Base-by-base conservation (phyloP, 2,113 vertebrate genomes). In the Oxyura jamaicensis region DNA sequence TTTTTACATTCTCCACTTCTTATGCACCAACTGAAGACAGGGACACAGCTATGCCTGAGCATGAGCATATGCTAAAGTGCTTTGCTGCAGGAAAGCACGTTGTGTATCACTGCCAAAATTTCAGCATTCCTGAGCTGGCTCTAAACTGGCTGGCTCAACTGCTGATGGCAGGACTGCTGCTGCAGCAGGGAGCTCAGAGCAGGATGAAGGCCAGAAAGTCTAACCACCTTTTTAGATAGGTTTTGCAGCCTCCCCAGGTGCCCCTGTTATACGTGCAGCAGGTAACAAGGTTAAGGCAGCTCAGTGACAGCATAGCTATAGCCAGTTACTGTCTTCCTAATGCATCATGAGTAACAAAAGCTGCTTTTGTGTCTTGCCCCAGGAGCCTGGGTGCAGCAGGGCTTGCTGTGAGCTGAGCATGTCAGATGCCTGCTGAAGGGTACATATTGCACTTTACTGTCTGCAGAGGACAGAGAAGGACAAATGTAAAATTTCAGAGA, bases 1-100 rank as follows among this genome's bases (percentile, higher is more conserved):
- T n/a, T 90, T 86, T 90, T 81, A 31, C 8, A 18, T 78, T 90
- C 83, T 78, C 82, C 46, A 90, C 4, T 83, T 88, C 41, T 88
- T 35, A 67, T 3, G 31, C 42, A 60, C 7, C 9, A 35, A 68
- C 90, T 88, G 73, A 91, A 94, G 65, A 33, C 68, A 83, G 48
- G 25, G 76, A 81, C 72, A 58, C 8, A 91, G 48, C 22, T 83
- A 13, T 59, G 63, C 14, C 71, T 88, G 50, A 77, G 59, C 48
- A 53, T 23, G 50, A 84, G 42, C 55, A 46, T 81, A 77, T 53
- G 72, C 50, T 95, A 39, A 94, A 93, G 28, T 63, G 33, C 56
- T 95, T 74, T 72, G 46, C 79, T 86, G 83, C 31, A 74, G 87
- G 60, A 89, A 92, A 89, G 65, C n/a, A 44, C 86, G 88, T 92